Evolutionary conservation across 2,797 vertebrate species (phyloP).

Genomic region (Pyrocephalus nanus): DNA sequence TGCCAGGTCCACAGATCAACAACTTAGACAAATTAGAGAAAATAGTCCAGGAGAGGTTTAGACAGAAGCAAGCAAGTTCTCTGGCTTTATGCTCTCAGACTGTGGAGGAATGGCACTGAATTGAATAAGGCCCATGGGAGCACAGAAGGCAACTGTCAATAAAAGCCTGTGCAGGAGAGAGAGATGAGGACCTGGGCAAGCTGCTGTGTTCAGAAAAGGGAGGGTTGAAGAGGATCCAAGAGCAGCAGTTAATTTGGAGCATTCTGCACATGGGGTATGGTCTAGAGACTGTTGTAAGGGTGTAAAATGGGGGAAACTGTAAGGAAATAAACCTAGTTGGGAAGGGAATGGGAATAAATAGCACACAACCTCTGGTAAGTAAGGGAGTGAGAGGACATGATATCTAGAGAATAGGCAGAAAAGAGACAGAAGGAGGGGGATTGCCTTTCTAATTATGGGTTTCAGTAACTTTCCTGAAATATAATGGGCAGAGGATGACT

Average conservation of each 20-base stretch:
- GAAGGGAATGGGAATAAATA: background rate
- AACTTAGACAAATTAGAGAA: background rate
- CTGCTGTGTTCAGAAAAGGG: background rate
- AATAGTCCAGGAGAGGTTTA: background rate
- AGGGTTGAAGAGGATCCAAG: background rate
- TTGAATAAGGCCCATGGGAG: background rate
- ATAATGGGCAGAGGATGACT: slow-evolving; percentile 55
- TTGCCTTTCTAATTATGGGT: slow-evolving; percentile 61
- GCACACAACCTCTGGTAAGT: background rate
- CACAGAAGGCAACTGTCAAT: background rate
- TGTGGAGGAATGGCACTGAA: background rate
- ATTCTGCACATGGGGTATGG: rapidly evolving
- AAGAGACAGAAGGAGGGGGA: slow-evolving; percentile 17
- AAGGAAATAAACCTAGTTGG: background rate
- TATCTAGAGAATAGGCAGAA: background rate
- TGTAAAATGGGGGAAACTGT: background rate
- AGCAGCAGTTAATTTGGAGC: background rate
- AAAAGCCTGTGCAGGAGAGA: background rate
- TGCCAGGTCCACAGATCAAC: background rate
- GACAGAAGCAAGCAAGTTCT: background rate
- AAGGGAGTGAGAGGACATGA: background rate
- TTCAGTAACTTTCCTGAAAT: slow-evolving; percentile 52
- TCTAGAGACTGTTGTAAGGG: background rate
- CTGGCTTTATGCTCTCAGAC: background rate
- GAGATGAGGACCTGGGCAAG: background rate